phyloP scores from a whole-genome alignment of 2,797 vertebrate species.

The Distichodus sexfasciatus region DNA sequence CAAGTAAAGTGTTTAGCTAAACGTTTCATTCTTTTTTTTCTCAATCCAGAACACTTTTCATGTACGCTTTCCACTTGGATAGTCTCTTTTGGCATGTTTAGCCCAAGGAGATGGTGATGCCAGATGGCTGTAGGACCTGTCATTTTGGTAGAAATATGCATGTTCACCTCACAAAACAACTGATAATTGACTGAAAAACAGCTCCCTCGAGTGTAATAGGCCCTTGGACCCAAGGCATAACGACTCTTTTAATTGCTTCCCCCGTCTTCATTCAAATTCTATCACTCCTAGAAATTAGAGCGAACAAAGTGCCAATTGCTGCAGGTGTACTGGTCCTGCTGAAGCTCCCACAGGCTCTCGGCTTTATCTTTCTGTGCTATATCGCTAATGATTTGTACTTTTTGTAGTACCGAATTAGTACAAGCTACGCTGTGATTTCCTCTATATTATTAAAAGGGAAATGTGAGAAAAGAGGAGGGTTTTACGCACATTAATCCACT shows the following conservation, averaged over 20 bases:
- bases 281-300: constrained; percentile 2
- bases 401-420: not conserved
- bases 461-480: not conserved
- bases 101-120: constrained; percentile 36
- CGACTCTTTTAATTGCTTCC: constrained; percentile 37
- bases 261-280: constrained; percentile 41
- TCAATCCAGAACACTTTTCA: constrained; percentile 19
- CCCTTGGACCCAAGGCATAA: constrained; percentile 31
- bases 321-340: not conserved
- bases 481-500: not conserved
- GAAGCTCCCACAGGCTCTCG: not conserved
- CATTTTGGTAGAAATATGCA: constrained; percentile 34
- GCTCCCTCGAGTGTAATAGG: constrained; percentile 38
- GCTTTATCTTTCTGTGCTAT: not conserved
- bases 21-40: constrained; percentile 9
- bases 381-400: not conserved
- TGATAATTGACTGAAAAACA: constrained; percentile 52
- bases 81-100: constrained; percentile 41
- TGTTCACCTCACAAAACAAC: constrained; percentile 47
- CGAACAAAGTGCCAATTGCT: not conserved
- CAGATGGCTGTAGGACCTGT: constrained; percentile 42
- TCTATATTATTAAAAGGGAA: not conserved
- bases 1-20: constrained; percentile 31
- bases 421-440: not conserved
- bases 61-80: constrained; percentile 29